Evolutionary conservation across 2,888 invertebrate genomes (phyloP), one percentile per base, ranked within the genome.

Genomic region (Macropis europaea): DNA sequence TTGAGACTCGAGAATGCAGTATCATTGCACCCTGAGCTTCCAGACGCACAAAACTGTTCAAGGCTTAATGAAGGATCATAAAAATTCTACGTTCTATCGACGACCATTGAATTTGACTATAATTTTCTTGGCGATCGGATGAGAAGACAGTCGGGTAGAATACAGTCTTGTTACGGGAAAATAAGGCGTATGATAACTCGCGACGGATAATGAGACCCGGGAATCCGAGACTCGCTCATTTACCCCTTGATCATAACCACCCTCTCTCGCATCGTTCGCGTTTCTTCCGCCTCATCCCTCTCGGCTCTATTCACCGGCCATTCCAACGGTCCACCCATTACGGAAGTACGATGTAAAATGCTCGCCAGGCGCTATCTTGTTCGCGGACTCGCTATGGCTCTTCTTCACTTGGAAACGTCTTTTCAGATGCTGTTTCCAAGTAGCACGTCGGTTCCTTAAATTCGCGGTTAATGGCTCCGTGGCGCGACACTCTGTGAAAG

Each of bases 371-470:
- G n/a, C 62, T 50, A 38, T 53, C 52, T 60, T 60, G 28, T 50
- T 34, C 34, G 40, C 7, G 38, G 15, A 5, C 48, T 34, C 11
- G 56, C 48, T 9, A 17, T n/a, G 61, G 40, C 48, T 34, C 24
- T 40, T 17, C 36, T 38, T 40, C 50, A 19, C 43, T 17, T 24
- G 54, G 28, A 34, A 56, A 36, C 72, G 61, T 73, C 76, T 68
- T 76, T 76, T 76, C 61, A 64, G 68, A 72, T 68, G 63, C 61
- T n/a, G 57, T 38, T 45, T 24, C 59, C 72, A 30, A 68, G 76
- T 52, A 42, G 28, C 72, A 57, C 63, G 76, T 61, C 57, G 63
- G 53, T 76, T 76, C 64, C 72, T 76, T 76, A 76, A 76, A 76
- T 76, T 76, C 68, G 48, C 50, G 61, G 57, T 72, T 76, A 76